Base-by-base conservation (phyloP, 2,888 invertebrate species). In the Lypha dubia region DNA sequence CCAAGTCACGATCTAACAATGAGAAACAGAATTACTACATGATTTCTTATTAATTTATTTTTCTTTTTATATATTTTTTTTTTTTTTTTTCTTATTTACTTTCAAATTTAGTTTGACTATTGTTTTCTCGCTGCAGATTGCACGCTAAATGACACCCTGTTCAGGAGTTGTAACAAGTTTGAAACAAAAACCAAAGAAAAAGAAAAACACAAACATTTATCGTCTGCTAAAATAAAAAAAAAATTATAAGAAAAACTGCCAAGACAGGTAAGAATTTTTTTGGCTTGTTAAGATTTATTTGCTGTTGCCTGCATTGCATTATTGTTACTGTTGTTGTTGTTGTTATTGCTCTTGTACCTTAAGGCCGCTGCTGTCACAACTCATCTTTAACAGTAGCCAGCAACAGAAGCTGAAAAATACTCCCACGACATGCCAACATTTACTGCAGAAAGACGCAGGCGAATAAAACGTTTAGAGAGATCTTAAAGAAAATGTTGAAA, bases 391-490 rank as follows among this genome's bases (percentile, higher is more conserved):
- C 80, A 63, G 81, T 70, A 75, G 81, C 81, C 65, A 28, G 51
- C 63, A 68, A 80, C 73, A 38, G 75, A 49, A 67, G 81, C 73
- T 22, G 15, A 77, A 67, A 79, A 86, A 82, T 86, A 90, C 90
- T 90, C 90, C 90, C 90, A 90, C 90, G 90, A 85, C 68, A 62
- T 65, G 67, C 53, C 60, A 81, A 70, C 62, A n/a, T n/a, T 24
- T 20, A 38, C 62, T n/a, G n/a, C n/a, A n/a, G n/a, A n/a, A n/a
- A 62, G 49, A 49, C 44, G 46, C 35, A 56, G 44, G 24, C 41
- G n/a, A 63, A 74, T 35, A 9, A 53, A 68, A 60, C 17, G 38
- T n/a, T 46, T 17, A 6, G n/a, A 53, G 17, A 79, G 74, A 41
- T 28, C n/a, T 51, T 24, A 51, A 60, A 63, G 53, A 28, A 83